Base-by-base conservation (phyloP, 2,113 vertebrate species). In the Epinephelus fuscoguttatus region DNA sequence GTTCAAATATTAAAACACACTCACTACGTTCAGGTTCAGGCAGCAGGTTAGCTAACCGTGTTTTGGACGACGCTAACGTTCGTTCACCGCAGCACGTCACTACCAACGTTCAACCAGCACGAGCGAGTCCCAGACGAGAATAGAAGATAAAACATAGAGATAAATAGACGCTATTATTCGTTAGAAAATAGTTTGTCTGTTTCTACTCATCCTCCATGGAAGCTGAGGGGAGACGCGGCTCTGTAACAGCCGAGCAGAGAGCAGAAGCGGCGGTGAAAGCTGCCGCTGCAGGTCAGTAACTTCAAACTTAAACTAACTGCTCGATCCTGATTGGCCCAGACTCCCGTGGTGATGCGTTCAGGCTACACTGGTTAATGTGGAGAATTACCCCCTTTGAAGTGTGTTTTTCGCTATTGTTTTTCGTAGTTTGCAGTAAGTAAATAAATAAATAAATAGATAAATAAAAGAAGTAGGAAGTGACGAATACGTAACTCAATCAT, bases 261-360 rank as follows among this genome's bases (percentile, higher is more conserved):
- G 66, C 45, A 68, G 21, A 30, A 14, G 27, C 33, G 27, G 56
- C 42, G 25, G 57, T 10, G 47, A 37, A 23, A 50, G 50, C 9
- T 40, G 4, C 64, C 25, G 4, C 33, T 37, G 27, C 40, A 60
- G 25, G 21, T 75, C 66, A 3, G 19, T 75, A 62, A 27, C 83
- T 88, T 75, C 82, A 80, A 93, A 94, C 91, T 93, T 79, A 82
- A 94, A 92, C 88, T 60, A 86, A 79, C 42, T 73, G 55, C 88
- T 90, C 49, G 75, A 55, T 49, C 81, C 70, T 89, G 88, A 94
- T 94, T 94, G 93, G 91, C 19, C 53, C n/a, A 30, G 3, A 12
- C n/a, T n/a, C 40, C 45, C 4, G 42, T 7, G 3, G 49, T 52
- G 91, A 10, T 78, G 87, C 85, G 8, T 88, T 94, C 77, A 83